phyloP scores from a whole-genome alignment of 2,797 vertebrate genomes.

The Dromococcyx pavoninus region DNA sequence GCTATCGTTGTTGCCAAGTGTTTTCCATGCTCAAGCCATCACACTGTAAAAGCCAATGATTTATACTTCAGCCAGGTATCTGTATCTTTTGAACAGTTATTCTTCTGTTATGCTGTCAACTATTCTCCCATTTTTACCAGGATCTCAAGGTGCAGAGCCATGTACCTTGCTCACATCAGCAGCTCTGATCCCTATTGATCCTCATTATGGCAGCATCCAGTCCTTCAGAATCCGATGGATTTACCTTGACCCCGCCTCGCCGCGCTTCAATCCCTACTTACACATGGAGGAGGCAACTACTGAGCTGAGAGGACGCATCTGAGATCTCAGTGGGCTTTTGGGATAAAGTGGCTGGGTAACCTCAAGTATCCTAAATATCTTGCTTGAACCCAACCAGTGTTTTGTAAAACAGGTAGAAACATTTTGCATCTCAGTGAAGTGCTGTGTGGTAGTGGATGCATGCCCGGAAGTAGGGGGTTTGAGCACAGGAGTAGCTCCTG shows the following conservation, averaged over 20 bases:
- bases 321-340: not conserved
- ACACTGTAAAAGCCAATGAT: not conserved
- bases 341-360: not conserved
- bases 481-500: not conserved
- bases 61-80: not conserved
- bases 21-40: not conserved
- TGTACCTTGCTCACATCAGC: not conserved
- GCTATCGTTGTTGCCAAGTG: not conserved
- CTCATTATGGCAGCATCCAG: not conserved
- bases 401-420: not conserved
- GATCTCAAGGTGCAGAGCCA: not conserved
- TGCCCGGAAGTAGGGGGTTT: not conserved
- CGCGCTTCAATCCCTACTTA: not conserved
- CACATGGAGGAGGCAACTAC: not conserved
- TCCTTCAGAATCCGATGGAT: not conserved
- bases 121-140: not conserved
- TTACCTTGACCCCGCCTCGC: rapidly evolving
- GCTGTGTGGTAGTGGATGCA: not conserved
- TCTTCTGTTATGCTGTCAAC: not conserved
- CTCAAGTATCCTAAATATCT: not conserved
- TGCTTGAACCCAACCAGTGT: not conserved
- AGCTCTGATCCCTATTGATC: not conserved
- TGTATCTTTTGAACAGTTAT: not conserved
- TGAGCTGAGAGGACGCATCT: not conserved
- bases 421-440: not conserved